Percentiles rank a stretch among this genome's conserved stretches.
Conservation (phyloP, 2,113 vertebrate genomes). For the Alligator sinensis region DNA sequence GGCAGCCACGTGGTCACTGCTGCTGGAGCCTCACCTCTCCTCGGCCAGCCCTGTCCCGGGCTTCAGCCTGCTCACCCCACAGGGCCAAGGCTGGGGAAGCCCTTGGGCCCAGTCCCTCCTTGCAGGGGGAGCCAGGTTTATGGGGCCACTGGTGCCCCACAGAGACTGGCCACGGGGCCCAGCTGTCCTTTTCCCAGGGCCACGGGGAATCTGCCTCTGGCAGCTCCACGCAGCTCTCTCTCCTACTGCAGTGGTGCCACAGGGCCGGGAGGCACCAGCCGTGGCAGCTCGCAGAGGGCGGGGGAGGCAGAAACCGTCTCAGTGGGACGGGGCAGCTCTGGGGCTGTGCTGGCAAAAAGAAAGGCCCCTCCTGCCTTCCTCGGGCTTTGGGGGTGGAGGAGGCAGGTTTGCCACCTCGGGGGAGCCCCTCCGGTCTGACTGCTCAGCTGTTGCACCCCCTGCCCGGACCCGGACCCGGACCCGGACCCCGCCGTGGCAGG, state of each 20-base stretch:
- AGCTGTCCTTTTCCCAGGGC: not conserved
- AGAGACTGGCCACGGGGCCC: not conserved
- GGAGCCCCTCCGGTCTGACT: too few species aligned
- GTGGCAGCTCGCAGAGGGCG: fast-evolving
- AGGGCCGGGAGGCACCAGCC: too few species aligned
- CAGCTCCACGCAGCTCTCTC: not conserved
- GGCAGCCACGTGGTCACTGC: too few species aligned
- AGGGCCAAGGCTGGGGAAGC: too few species aligned
- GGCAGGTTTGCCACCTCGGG: not conserved
- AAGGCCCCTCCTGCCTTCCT: fast-evolving
- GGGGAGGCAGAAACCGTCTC: too few species aligned
- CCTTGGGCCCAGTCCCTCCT: not conserved
- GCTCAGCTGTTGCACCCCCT: too few species aligned
- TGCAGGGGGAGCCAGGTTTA: too few species aligned
- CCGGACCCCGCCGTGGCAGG: not conserved
- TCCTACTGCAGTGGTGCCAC: fast-evolving
- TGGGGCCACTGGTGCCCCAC: fast-evolving
- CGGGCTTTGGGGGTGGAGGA: fast-evolving
- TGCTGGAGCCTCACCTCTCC: not conserved
- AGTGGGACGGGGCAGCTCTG: too few species aligned
- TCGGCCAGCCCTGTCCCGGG: too few species aligned
- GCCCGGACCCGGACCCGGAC: too few species aligned
- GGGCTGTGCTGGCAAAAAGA: too few species aligned
- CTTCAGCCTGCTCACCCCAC: too few species aligned
- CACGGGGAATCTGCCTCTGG: not conserved